These are phyloP conservation scores for Drosophila rellima DNA, from an alignment of 2,888 invertebrate genomes.

Conservation along the genomic window DNA sequence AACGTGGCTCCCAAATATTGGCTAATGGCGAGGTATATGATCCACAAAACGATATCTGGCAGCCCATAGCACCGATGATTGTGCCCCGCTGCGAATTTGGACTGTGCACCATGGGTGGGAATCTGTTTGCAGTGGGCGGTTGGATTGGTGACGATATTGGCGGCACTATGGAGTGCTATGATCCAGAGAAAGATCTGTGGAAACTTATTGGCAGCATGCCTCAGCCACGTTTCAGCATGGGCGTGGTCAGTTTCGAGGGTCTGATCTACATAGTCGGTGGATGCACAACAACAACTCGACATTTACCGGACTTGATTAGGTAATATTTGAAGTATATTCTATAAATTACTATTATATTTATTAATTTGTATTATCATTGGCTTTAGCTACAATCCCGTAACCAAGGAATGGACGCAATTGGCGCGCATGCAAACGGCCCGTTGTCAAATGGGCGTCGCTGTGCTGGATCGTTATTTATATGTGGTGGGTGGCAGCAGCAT, in stretches of 20 bases:
- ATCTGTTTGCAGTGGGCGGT: constrained; percentile 95
- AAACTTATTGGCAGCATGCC: constrained; percentile 91
- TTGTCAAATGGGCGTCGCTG: constrained; percentile 96
- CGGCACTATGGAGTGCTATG: constrained; percentile 94
- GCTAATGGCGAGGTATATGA: constrained; percentile 95
- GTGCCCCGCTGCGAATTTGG: constrained; percentile 96
- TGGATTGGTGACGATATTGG: constrained; percentile 97
- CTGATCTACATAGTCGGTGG: constrained; percentile 96
- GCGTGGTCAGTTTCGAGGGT: constrained; percentile 90
- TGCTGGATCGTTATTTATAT: constrained; percentile 93
- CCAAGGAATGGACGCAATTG: constrained; percentile 92
- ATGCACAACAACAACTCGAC: constrained; percentile 92
- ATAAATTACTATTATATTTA: not conserved
- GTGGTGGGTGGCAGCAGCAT: constrained; percentile 96
- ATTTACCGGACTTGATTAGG: constrained; percentile 91
- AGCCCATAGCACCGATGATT: constrained; percentile 90
- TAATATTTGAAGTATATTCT: constrained; percentile 30
- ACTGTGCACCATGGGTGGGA: constrained; percentile 92
- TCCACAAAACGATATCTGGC: constrained; percentile 89
- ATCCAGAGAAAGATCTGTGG: constrained; percentile 93
- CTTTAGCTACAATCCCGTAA: constrained; percentile 91
- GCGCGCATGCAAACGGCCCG: constrained; percentile 93
- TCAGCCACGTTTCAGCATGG: constrained; percentile 96
- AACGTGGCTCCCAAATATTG: constrained; percentile 94
- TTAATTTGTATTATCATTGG: not conserved